Percentiles rank a stretch among this genome's conserved stretches.
Evolutionary conservation across 2,797 vertebrate genomes (phyloP).

Genomic region (Scomberomorus guttatus): DNA sequence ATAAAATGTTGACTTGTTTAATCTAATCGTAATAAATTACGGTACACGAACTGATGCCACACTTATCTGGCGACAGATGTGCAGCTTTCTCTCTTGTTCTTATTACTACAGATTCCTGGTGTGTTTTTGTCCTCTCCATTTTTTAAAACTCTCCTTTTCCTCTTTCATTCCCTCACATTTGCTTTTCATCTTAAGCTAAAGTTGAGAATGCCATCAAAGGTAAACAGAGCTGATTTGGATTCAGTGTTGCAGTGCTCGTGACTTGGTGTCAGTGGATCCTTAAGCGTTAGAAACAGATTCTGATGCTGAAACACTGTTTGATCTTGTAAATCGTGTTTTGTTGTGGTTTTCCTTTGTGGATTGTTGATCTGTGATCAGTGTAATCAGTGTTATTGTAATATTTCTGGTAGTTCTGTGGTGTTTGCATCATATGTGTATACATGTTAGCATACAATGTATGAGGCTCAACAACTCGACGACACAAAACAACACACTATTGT

Average conservation of each 20-base stretch:
- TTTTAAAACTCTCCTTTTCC: conserved; percentile 36
- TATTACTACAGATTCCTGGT: conserved; percentile 5
- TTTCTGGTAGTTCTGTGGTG: conserved; percentile 10
- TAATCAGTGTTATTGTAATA: conserved; percentile 1
- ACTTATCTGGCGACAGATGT: background rate
- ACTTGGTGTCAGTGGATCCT: conserved; percentile 38
- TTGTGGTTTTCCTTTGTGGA: conserved; percentile 41
- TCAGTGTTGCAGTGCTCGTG: conserved; percentile 64
- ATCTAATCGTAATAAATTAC: background rate
- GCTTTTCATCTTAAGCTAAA: conserved; percentile 87
- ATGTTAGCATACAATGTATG: background rate
- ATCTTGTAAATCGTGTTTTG: conserved; percentile 1
- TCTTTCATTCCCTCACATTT: conserved; percentile 66
- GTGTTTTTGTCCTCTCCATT: conserved; percentile 16
- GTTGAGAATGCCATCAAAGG: conserved; percentile 92
- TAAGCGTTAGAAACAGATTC: conserved; percentile 35
- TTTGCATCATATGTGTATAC: background rate
- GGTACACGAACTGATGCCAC: background rate
- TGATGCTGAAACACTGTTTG: conserved; percentile 52
- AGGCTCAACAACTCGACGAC: background rate
- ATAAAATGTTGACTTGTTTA: background rate
- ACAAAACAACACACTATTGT: background rate
- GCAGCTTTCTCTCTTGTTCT: conserved; percentile 4
- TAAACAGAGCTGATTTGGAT: conserved; percentile 76
- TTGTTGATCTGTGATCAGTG: conserved; percentile 37